Conservation (phyloP, 1,140 invertebrate species). For the Globodera ellingtonae region DNA sequence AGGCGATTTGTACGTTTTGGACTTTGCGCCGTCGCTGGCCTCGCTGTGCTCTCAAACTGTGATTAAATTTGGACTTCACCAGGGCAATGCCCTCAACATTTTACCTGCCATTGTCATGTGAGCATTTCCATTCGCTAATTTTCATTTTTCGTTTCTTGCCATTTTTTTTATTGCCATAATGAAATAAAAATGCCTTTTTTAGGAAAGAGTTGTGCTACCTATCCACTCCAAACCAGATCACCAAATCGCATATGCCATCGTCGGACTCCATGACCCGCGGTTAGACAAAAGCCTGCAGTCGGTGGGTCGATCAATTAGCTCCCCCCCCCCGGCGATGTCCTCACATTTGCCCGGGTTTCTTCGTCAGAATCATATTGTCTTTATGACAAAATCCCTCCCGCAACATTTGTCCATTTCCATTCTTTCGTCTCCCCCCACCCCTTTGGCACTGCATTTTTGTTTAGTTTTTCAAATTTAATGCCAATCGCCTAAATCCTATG, state of each 20-base stretch:
- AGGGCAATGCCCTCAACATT: not conserved
- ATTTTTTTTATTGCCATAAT: too few species aligned
- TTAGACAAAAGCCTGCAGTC: not conserved
- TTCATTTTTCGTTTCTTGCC: not conserved
- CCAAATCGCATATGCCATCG: not conserved
- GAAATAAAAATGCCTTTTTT: not conserved
- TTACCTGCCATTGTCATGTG: conserved; percentile 26
- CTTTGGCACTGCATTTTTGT: too few species aligned
- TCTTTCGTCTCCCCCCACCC: too few species aligned
- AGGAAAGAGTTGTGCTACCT: conserved; percentile 20
- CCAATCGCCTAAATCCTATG: too few species aligned
- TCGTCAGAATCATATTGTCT: not conserved
- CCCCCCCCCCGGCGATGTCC: too few species aligned
- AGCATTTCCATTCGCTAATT: not conserved
- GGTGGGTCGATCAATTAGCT: not conserved
- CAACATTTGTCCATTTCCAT: too few species aligned
- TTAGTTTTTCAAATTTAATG: too few species aligned
- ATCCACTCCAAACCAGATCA: conserved; percentile 28
- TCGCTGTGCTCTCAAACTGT: conserved; percentile 35
- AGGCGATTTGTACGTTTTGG: conserved; percentile 46
- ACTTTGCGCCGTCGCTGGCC: conserved; percentile 37
- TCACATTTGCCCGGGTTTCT: not conserved
- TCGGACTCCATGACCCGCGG: not conserved
- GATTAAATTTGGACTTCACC: conserved; percentile 17
- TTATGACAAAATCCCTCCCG: too few species aligned